Base-by-base conservation (phyloP, 2,113 vertebrate genomes). In the Thryonomys swinderianus region DNA sequence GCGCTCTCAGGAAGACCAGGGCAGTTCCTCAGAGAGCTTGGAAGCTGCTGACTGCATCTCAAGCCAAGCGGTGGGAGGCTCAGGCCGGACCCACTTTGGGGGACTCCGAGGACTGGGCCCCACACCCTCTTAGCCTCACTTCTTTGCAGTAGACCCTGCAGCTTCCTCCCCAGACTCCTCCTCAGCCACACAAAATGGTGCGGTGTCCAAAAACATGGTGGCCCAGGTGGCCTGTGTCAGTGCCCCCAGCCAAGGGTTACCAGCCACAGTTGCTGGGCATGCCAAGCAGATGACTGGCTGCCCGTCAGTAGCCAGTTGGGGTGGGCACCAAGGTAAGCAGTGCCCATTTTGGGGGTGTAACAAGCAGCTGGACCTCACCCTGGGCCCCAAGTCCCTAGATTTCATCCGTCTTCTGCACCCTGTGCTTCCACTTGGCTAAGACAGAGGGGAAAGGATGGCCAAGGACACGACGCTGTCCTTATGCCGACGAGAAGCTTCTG, bases 281-380 rank as follows among this genome's bases (percentile, higher is more conserved):
- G 8, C 5, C 18, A 7, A 51, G 11, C 23, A 30, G 21, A 32
- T 7, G 16, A 27, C 64, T 61, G n/a, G 16, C 17, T 37, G 4
- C 40, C 25, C 5, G 5, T 32, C 20, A 2, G 1, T 2, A 5
- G 17, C 23, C 14, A 32, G 2, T 27, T 9, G n/a, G 2, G 20
- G 42, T 3, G 7, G 14, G 34, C 16, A 51, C 57, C 4, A 0
- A 1, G 9, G 20, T 1, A 3, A 34, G 3, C 21, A 25, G 27
- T 1, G 0, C 9, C 4, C 0, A 8, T 2, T 2, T 5, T 1
- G 4, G 3, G 17, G 37, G 40, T n/a, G 2, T 3, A 17, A 37
- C 21, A 1, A 6, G 82, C 8, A 32, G 7, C 27, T 13, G 20
- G 57, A n/a, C 16, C 51, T 66, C 2, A 1, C 1, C 48, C 30